Conservation (phyloP, 2,888 invertebrate species). For the Craniophora ligustri region DNA sequence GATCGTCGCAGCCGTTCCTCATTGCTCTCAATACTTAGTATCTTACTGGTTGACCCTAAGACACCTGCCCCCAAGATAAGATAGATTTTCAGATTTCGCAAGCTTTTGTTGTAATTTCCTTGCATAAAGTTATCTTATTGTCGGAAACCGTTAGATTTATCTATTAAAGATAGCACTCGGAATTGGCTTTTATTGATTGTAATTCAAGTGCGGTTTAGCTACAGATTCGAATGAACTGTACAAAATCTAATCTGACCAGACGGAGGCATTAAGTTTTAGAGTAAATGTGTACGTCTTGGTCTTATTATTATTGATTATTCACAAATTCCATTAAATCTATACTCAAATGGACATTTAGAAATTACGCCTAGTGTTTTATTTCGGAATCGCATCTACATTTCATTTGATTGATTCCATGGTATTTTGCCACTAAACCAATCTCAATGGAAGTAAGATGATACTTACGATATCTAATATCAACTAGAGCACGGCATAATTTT, state of each 20-base stretch:
- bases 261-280: no score
- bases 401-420: no score
- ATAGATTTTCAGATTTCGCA: slow-evolving; percentile 15
- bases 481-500: no score
- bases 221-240: slow-evolving; percentile 21
- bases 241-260: slow-evolving; percentile 26
- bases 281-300: no score
- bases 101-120: slow-evolving; percentile 21
- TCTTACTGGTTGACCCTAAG: slow-evolving; percentile 20
- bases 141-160: slow-evolving; percentile 17
- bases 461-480: no score
- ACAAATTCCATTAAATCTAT: no score
- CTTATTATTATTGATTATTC: no score
- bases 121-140: slow-evolving; percentile 19
- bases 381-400: no score
- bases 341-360: no score
- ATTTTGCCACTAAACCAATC: no score
- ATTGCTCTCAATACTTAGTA: slow-evolving; percentile 25
- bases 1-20: neutral
- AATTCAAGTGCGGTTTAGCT: slow-evolving; percentile 25
- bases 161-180: slow-evolving; percentile 19
- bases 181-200: slow-evolving; percentile 37
- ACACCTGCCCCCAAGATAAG: slow-evolving; percentile 7
- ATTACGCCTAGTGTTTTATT: no score
- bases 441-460: no score